Conservation (phyloP, 2,797 vertebrate species). For the Aphelocoma californica region DNA sequence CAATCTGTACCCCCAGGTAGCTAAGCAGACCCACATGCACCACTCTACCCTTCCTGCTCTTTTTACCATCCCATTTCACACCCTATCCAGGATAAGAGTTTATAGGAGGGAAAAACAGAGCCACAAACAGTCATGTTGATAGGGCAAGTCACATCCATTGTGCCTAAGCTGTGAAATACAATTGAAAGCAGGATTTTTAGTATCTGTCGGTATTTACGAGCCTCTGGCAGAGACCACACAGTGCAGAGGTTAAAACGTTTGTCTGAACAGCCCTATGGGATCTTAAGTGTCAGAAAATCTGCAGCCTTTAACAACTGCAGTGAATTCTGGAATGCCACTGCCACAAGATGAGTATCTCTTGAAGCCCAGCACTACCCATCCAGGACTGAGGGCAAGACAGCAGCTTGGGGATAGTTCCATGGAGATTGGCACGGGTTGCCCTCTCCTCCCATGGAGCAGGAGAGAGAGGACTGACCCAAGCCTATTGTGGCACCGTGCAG, state of each 20-base stretch:
- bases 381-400: accelerated
- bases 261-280: not conserved
- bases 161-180: not conserved
- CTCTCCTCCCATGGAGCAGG: not conserved
- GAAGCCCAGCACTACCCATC: not conserved
- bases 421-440: accelerated
- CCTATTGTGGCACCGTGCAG: not conserved
- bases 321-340: not conserved
- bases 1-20: not conserved
- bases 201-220: not conserved
- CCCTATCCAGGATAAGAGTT: not conserved
- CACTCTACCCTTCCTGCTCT: not conserved
- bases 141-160: not conserved
- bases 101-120: not conserved
- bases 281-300: not conserved
- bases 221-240: not conserved
- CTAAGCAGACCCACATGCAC: not conserved
- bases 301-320: not conserved
- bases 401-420: accelerated
- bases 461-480: not conserved
- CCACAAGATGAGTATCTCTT: not conserved
- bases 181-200: not conserved
- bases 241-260: not conserved
- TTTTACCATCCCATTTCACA: not conserved
- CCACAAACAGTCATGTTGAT: accelerated